Percentiles rank a stretch among this genome's conserved stretches.
These are phyloP conservation scores for Zoanthus gigantus DNA, from an alignment of 92 coral and sea anemone genomes.

Conservation along the genomic window DNA sequence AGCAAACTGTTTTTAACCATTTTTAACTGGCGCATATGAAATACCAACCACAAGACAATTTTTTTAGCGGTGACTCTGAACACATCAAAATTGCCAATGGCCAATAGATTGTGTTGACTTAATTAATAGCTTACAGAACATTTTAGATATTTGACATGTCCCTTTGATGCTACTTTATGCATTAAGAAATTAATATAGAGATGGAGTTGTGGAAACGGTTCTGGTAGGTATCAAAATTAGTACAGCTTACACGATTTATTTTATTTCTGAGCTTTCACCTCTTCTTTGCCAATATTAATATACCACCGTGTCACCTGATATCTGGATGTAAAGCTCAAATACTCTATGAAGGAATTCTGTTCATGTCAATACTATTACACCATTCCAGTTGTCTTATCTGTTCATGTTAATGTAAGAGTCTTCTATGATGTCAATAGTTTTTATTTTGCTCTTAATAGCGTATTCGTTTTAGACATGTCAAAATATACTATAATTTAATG, in stretches of 20 bases:
- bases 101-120: no score
- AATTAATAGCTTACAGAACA: no score
- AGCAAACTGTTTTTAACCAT: no score
- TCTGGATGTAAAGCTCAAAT: conserved; percentile 2
- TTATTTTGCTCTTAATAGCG: background rate
- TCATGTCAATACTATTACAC: background rate
- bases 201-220: conserved; percentile 36
- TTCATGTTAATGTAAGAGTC: background rate
- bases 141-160: no score
- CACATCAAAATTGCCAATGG: no score
- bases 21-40: no score
- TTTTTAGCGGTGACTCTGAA: no score
- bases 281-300: background rate
- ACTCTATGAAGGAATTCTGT: conserved; percentile 13
- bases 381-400: conserved; percentile 6
- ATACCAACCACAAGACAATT: no score
- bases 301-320: background rate
- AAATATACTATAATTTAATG: background rate
- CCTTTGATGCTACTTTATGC: no score
- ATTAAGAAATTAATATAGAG: background rate
- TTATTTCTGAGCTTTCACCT: conserved; percentile 5
- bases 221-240: background rate
- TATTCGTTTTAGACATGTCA: background rate
- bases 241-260: background rate
- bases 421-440: background rate